Evolutionary conservation across 1,140 invertebrate genomes (phyloP).

Genomic region (Sminthurides bifidus): DNA sequence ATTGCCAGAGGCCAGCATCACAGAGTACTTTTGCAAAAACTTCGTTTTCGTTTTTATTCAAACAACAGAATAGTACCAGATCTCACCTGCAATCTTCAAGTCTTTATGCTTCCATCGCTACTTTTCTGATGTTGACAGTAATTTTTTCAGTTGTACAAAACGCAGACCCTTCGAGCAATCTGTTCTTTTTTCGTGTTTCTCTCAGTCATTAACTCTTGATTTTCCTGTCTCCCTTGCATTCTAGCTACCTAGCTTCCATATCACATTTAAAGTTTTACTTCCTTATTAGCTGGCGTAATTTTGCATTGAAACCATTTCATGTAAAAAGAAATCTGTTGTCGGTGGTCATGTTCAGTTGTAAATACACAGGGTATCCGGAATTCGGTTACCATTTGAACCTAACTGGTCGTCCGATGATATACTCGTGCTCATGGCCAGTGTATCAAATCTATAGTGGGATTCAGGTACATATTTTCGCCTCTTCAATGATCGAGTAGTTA

Average conservation of each 20-base stretch:
- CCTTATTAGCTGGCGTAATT: background rate
- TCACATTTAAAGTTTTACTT: too few species aligned
- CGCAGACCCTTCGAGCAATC: background rate
- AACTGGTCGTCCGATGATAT: conserved; percentile 85
- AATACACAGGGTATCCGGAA: conserved; percentile 62
- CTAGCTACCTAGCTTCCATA: too few species aligned
- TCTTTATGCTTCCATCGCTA: too few species aligned
- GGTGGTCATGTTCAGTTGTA: background rate
- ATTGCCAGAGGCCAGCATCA: too few species aligned
- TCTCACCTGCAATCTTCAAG: too few species aligned
- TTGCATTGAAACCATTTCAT: background rate
- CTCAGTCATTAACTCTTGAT: background rate
- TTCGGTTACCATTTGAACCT: conserved; percentile 76
- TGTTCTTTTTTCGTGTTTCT: background rate
- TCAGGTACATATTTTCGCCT: conserved; percentile 45
- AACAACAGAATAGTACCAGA: too few species aligned
- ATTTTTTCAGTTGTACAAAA: background rate
- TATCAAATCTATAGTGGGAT: conserved; percentile 80
- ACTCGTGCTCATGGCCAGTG: conserved; percentile 95
- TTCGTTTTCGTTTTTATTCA: too few species aligned
- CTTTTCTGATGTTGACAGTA: too few species aligned
- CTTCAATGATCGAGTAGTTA: too few species aligned
- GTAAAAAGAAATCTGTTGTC: background rate
- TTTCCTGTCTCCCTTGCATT: background rate
- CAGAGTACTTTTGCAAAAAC: too few species aligned